phyloP scores from a whole-genome alignment of 1,140 invertebrate species.

The Leucophenga varia region DNA sequence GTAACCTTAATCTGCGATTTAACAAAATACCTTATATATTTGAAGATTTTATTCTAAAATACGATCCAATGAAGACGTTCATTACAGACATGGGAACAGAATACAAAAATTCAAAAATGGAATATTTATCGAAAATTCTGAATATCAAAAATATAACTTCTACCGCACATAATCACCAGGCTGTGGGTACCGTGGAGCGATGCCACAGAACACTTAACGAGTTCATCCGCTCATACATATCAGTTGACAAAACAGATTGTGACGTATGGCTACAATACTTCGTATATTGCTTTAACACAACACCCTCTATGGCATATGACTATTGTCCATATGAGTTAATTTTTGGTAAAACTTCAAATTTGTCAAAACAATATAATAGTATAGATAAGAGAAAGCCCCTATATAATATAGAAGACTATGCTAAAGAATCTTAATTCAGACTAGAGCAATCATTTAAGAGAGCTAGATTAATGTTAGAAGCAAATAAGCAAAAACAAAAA shows the following conservation, averaged over 20 bases:
- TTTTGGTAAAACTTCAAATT: conserved; percentile 3
- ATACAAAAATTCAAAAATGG: not conserved
- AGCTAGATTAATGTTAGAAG: too few species aligned
- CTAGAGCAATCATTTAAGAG: not conserved
- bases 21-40: too few species aligned
- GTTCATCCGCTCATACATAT: not conserved
- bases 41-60: too few species aligned
- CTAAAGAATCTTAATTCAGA: conserved; percentile 3
- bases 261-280: too few species aligned
- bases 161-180: not conserved
- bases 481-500: too few species aligned
- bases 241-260: conserved; percentile 1
- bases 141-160: conserved; percentile 3
- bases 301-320: conserved; percentile 6
- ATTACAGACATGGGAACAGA: not conserved
- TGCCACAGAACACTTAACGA: not conserved
- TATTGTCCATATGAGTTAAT: conserved; percentile 6
- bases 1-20: conserved; percentile 14
- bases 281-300: too few species aligned
- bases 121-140: conserved; percentile 2
- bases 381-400: too few species aligned
- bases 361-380: not conserved
- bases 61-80: conserved; percentile 1
- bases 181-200: conserved; percentile 3
- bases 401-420: conserved; percentile 1